phyloP scores from a whole-genome alignment of 1,140 invertebrate species.

The Batillaria attramentaria region DNA sequence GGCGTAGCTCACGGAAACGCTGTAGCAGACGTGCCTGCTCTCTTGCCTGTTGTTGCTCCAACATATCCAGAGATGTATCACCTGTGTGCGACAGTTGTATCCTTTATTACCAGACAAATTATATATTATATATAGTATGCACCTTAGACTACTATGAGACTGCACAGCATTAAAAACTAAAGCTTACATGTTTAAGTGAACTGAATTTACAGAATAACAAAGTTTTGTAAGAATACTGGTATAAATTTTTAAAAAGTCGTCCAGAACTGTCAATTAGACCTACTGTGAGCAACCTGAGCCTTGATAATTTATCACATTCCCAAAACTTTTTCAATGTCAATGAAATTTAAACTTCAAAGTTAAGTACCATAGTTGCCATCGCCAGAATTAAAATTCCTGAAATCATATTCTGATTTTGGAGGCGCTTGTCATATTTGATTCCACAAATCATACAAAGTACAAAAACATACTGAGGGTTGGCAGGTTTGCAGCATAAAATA shows the following conservation, averaged over 20 bases:
- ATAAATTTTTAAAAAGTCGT: not conserved
- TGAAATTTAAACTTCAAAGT: too few relatives aligned
- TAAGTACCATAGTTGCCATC: too few relatives aligned
- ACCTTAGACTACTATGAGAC: not conserved
- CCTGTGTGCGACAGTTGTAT: not conserved
- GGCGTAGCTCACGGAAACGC: conserved; percentile 63
- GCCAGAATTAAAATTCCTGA: too few relatives aligned
- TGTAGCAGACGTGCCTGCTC: conserved; percentile 63
- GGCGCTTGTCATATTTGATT: too few relatives aligned
- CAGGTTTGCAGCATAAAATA: too few relatives aligned
- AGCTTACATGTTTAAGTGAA: not conserved
- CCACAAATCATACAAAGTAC: too few relatives aligned
- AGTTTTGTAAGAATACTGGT: not conserved
- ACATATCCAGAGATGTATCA: conserved; percentile 46
- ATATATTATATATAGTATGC: not conserved
- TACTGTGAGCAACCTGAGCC: too few relatives aligned
- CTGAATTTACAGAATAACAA: not conserved
- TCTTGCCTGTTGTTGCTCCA: conserved; percentile 59
- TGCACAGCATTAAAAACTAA: not conserved
- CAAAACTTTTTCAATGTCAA: too few relatives aligned
- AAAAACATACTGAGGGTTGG: too few relatives aligned
- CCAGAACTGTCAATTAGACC: not conserved
- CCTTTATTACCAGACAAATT: not conserved
- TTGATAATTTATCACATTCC: too few relatives aligned
- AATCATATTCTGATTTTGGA: too few relatives aligned